Percentiles rank a stretch among this genome's conserved stretches.
Evolutionary conservation across 2,113 vertebrate genomes (phyloP).

Genomic region (Antechinus stuartii): DNA sequence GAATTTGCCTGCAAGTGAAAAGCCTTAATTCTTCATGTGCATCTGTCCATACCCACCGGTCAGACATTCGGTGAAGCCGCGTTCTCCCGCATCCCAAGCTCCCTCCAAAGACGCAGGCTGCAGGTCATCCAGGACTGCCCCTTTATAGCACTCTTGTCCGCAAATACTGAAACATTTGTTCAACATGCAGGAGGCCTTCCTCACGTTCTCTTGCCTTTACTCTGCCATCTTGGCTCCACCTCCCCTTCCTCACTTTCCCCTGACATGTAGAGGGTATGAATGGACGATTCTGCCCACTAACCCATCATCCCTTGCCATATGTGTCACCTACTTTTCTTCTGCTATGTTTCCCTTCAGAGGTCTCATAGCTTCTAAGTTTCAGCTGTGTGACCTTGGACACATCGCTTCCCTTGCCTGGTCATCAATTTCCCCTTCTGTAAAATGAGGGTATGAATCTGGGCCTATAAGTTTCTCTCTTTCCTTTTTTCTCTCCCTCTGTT

Average conservation of each 20-base stretch:
- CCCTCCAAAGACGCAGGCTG: neutral
- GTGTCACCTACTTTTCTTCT: neutral
- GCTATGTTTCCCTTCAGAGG: neutral
- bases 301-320: neutral
- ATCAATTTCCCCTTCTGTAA: no score
- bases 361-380: neutral
- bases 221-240: no score
- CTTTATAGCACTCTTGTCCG: neutral
- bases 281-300: neutral
- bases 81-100: neutral
- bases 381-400: neutral
- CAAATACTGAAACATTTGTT: neutral
- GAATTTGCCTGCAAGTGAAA: constrained; percentile 35
- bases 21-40: neutral
- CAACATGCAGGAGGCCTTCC: neutral
- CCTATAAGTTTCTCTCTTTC: no score
- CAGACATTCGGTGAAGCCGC: neutral
- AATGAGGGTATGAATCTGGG: no score
- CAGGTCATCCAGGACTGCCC: neutral
- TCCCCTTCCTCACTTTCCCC: no score
- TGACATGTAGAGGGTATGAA: neutral
- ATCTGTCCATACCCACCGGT: neutral
- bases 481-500: no score
- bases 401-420: no score
- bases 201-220: neutral